Evolutionary conservation across 2,113 vertebrate species (phyloP).

Genomic region (Etheostoma cragini): DNA sequence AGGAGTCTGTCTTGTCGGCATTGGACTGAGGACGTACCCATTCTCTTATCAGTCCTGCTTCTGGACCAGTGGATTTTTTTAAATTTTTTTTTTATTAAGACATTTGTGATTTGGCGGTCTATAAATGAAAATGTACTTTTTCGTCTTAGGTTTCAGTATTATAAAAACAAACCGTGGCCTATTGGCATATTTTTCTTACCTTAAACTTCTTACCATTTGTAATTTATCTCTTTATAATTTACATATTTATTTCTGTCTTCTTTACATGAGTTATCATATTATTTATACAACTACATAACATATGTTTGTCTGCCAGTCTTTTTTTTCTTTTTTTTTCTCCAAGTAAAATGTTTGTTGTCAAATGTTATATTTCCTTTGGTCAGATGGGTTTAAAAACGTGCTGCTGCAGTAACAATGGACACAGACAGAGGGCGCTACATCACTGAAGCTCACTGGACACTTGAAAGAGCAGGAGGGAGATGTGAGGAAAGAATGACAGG

Average conservation of each 20-base stretch:
- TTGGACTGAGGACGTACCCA: conserved; percentile 21
- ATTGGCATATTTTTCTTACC: not conserved
- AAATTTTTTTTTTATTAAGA: not conserved
- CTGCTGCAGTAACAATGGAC: conserved; percentile 41
- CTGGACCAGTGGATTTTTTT: too few species aligned
- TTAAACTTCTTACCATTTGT: not conserved
- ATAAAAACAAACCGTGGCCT: not conserved
- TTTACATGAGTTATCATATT: not conserved
- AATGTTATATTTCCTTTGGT: not conserved
- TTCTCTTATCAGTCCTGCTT: not conserved
- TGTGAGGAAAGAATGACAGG: not conserved
- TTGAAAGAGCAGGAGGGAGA: not conserved
- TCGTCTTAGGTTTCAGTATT: not conserved
- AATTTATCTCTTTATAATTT: not conserved
- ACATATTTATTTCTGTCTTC: not conserved
- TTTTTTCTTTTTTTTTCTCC: not conserved
- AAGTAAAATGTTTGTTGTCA: not conserved
- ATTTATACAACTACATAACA: not conserved
- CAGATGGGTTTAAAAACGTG: not conserved
- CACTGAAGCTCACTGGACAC: conserved; percentile 61
- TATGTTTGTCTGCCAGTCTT: not conserved
- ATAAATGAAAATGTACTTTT: not conserved
- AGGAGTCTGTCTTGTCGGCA: conserved; percentile 14
- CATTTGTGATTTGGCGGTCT: not conserved
- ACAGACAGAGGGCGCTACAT: conserved; percentile 79